Evolutionary conservation across 92 coral and sea anemone species (phyloP), one percentile per base, ranked within the genome.

Genomic region (Epizoanthus illoricatus): DNA sequence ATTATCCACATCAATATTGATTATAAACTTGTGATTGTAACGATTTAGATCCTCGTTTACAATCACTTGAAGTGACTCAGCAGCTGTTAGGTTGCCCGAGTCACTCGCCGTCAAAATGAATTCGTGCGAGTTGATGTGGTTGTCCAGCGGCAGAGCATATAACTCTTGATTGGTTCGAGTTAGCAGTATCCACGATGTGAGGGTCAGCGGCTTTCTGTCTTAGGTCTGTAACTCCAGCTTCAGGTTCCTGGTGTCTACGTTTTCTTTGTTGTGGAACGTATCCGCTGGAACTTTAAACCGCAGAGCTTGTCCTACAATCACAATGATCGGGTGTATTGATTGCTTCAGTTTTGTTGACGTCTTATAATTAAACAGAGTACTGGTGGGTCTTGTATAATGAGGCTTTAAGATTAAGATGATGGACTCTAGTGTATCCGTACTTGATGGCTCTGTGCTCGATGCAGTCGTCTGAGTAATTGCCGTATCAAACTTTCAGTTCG

Each of bases 221-320:
- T 69, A 65, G 28, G 90, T 81, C 65, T 59, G 87, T 87, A 92
- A 74, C 20, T 75, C 87, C 17, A 95, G 84, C 18, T 85, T 54
- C 47, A 94, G 74, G 19, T 83, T 19, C 36, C 86, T 80, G 12
- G 97, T 89, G 55, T 61, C 49, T 8, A 92, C 94, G 70, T 95
- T 97, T 83, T 91, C 92, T 0, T 54, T 56, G 54, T 95, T 97
- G 23, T n/a, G 68, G 81, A 95, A 89, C n/a, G 90, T 90, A 71
- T 91, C 81, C 36, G 62, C 65, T 57, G 97, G 97, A 24, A 95
- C 85, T 15, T 20, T 42, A 3, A 41, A 71, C 54, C 2, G 33
- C 28, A 43, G n/a, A 43, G 45, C 36, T 43, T 43, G 47, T 4
- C 75, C 75, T 7, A 41, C 15, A 43, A 21, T 45, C 36, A 71